Percentiles rank a stretch among this genome's conserved stretches.
Evolutionary conservation across 2,888 invertebrate species (phyloP).

Genomic region (Parnassius glacialis): DNA sequence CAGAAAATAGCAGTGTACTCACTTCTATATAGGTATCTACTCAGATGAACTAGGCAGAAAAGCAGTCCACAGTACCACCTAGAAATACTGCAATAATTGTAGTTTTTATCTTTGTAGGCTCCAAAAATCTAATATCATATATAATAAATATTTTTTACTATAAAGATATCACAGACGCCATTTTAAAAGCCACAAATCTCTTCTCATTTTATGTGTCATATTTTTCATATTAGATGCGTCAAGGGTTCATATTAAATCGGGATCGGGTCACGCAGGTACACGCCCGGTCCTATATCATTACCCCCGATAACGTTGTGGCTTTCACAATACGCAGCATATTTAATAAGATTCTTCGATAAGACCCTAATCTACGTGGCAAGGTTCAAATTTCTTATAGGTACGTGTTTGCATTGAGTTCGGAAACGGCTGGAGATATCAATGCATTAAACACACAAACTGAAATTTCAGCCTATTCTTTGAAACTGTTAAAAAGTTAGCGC

Average conservation of each 20-base stretch:
- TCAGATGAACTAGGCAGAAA: no score
- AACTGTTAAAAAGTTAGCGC: no score
- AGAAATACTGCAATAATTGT: no score
- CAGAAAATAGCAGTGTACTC: no score
- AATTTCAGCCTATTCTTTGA: no score
- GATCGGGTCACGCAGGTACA: slow-evolving; percentile 7
- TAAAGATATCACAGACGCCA: background rate
- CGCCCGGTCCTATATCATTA: slow-evolving; percentile 4
- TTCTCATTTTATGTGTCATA: slow-evolving; percentile 13
- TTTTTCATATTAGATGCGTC: slow-evolving; percentile 17
- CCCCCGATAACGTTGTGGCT: background rate
- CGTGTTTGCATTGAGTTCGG: background rate
- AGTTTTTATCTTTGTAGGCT: no score
- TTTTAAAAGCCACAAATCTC: slow-evolving; percentile 4
- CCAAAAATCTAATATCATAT: no score
- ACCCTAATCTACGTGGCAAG: slow-evolving; percentile 13
- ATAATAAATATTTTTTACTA: no score
- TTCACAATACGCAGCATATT: slow-evolving; percentile 10
- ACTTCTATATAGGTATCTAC: no score
- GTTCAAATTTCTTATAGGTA: slow-evolving; percentile 3
- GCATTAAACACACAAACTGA: no score
- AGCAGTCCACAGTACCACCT: no score
- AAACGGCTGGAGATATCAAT: background rate
- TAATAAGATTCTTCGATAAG: slow-evolving; percentile 13
- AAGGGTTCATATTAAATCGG: slow-evolving; percentile 13